Conservation (phyloP, 1,140 invertebrate species). For the Sitophilus oryzae region DNA sequence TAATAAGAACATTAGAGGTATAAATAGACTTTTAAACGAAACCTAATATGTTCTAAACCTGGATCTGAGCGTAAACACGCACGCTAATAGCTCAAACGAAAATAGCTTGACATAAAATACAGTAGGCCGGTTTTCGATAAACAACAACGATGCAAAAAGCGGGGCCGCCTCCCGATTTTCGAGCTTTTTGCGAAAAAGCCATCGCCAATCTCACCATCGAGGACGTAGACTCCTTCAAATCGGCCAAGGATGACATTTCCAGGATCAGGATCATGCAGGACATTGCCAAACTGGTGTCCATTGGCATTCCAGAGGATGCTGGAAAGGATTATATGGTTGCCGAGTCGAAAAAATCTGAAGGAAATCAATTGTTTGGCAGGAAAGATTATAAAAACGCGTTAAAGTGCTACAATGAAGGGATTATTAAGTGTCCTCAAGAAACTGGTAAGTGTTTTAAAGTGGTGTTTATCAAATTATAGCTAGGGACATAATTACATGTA, state of each 20-base stretch:
- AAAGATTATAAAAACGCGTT: constrained; percentile 71
- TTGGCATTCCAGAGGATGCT: constrained; percentile 34
- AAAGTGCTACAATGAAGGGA: constrained; percentile 66
- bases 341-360: constrained; percentile 61
- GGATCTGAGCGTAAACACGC: too few relatives aligned
- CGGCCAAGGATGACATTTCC: constrained; percentile 30
- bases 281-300: constrained; percentile 28
- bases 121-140: too few relatives aligned
- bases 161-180: too few relatives aligned
- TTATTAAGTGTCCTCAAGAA: constrained; percentile 57
- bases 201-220: constrained; percentile 30
- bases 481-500: not conserved
- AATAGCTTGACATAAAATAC: too few relatives aligned
- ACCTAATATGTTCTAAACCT: too few relatives aligned
- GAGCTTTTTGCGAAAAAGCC: constrained; percentile 35
- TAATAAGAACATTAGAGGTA: too few relatives aligned
- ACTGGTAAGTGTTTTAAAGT: constrained; percentile 49
- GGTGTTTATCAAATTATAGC: not conserved
- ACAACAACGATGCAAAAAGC: too few relatives aligned
- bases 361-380: constrained; percentile 71
- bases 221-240: constrained; percentile 29
- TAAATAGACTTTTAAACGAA: too few relatives aligned
- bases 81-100: too few relatives aligned
- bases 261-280: constrained; percentile 35
- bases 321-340: constrained; percentile 62